Evolutionary conservation across 2,888 invertebrate genomes (phyloP).

Genomic region (Athalia cordata): DNA sequence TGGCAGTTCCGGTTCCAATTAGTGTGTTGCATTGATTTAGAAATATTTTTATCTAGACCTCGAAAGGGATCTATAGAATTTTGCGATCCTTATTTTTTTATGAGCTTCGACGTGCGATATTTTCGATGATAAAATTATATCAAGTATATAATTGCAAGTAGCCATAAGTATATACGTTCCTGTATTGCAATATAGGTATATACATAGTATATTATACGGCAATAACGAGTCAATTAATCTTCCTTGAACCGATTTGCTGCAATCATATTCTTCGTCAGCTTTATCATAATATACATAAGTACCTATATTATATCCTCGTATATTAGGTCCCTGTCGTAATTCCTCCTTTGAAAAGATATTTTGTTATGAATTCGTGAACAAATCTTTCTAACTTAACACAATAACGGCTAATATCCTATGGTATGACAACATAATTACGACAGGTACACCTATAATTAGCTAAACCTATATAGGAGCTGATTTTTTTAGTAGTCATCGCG

Average conservation of each 20-base stretch:
- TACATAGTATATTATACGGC: background rate
- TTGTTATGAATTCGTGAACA: background rate
- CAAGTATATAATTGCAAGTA: background rate
- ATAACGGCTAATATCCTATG: background rate
- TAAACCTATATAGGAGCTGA: background rate
- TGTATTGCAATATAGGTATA: background rate
- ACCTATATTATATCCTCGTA: background rate
- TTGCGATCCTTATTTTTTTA: background rate
- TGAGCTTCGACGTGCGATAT: background rate
- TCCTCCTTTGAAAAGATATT: background rate
- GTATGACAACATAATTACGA: background rate
- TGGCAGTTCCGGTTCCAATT: conserved; percentile 1
- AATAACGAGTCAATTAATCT: conserved; percentile 12
- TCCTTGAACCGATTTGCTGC: conserved; percentile 11
- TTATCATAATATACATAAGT: background rate
- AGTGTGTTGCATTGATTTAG: background rate
- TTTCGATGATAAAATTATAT: background rate
- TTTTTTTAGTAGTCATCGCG: too few relatives aligned
- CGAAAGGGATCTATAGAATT: background rate
- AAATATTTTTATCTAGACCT: conserved; percentile 3
- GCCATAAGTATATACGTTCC: background rate
- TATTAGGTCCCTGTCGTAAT: background rate
- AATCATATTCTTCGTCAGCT: background rate
- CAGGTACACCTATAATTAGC: background rate
- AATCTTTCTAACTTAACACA: background rate